Evolutionary conservation across 2,113 vertebrate species (phyloP), one percentile per base, ranked within the genome.

Genomic region (Phocoena sinus): DNA sequence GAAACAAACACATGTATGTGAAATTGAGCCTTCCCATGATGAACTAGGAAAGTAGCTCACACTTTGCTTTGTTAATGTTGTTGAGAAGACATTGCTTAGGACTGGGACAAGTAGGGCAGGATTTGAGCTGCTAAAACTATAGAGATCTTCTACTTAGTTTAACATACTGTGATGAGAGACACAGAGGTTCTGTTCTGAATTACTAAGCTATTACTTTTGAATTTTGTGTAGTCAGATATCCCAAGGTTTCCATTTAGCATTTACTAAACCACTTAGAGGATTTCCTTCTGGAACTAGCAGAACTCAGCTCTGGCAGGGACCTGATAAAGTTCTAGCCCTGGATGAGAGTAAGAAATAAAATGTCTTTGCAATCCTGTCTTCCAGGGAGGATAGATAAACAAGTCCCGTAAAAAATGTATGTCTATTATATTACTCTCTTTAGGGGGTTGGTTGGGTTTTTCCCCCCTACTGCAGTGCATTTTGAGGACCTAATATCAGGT

Each of bases 221-320:
- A 95, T 96, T 97, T 96, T 44, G 65, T 68, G 7, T 96, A 94
- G 87, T 92, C 80, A 96, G 90, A 85, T 96, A 96, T 77, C 60
- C 53, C 65, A 91, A 41, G 76, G 38, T 96, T 98, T 97, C 87
- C 87, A 97, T 84, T 97, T 97, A 96, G 92, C 83, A 96, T 97
- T 97, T 96, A 92, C 84, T 95, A 96, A 98, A 96, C 80, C 91
- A 95, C 90, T 97, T 97, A 95, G 0, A 97, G 88, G 92, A 92
- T 97, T 97, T 96, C 90, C 95, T 98, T 97, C 96, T 95, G 89
- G 80, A 97, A 92, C 56, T 88, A 94, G 76, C 90, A 96, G 89
- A 95, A 95, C 90, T 98, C 94, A 85, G 90, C 60, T 62, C 95
- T 97, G 96, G 97, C 86, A 92, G 76, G 65, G 47, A 92, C 83